Conservation (phyloP, 2,888 invertebrate species). For the Neoaliturus tenellus region DNA sequence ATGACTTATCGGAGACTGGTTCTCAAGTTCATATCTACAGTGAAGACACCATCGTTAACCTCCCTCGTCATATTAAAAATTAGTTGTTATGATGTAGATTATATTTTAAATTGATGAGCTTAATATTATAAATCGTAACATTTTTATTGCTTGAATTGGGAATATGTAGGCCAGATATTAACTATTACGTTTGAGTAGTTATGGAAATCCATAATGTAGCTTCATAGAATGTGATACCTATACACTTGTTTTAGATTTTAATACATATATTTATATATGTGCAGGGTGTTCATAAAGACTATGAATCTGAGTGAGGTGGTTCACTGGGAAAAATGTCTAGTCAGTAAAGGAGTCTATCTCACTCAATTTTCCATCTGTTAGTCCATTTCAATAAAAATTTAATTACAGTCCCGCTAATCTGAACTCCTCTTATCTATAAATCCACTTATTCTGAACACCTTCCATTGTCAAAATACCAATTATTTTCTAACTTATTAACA, state of each 20-base stretch:
- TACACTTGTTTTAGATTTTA: conserved; percentile 37
- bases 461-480: no score
- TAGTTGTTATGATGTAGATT: conserved; percentile 48
- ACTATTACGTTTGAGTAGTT: conserved; percentile 8
- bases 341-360: no score
- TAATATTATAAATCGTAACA: conserved; percentile 18
- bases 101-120: conserved; percentile 44
- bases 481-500: no score
- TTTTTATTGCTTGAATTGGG: conserved; percentile 30
- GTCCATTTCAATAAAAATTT: no score
- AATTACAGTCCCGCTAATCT: no score
- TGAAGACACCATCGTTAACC: conserved; percentile 7
- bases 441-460: no score
- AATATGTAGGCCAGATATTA: not conserved
- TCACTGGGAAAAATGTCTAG: no score
- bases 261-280: no score
- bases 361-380: no score
- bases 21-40: not conserved
- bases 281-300: no score
- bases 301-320: no score
- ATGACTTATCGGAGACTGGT: not conserved
- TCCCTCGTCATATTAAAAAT: not conserved
- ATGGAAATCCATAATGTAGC: conserved; percentile 35
- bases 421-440: no score
- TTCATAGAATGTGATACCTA: conserved; percentile 48